A percentile compares a stretch with the other conserved stretches of the same genome.
phyloP scores from a whole-genome alignment of 2,888 invertebrate species.

The Drosophila acutilabella region DNA sequence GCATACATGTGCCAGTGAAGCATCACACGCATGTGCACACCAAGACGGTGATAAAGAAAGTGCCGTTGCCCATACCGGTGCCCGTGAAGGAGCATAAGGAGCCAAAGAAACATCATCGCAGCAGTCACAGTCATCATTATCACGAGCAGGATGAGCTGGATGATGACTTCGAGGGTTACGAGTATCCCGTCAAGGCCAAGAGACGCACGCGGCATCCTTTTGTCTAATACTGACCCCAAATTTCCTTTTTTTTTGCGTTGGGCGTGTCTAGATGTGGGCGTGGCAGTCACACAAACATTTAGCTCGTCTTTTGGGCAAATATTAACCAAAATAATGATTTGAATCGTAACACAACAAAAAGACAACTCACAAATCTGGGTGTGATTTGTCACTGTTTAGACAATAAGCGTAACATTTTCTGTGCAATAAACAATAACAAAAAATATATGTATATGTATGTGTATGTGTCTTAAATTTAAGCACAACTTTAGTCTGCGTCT shows the following conservation, averaged over 20 bases:
- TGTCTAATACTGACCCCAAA: constrained; percentile 59
- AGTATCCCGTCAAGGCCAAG: constrained; percentile 83
- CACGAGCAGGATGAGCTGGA: constrained; percentile 76
- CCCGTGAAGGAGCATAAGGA: constrained; percentile 83
- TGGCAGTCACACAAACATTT: constrained; percentile 14
- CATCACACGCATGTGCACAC: constrained; percentile 85
- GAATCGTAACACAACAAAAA: constrained; percentile 16
- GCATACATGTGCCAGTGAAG: constrained; percentile 85
- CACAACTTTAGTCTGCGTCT: constrained; percentile 43
- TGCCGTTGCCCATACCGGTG: constrained; percentile 84
- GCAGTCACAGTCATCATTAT: constrained; percentile 73
- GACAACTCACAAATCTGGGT: constrained; percentile 60
- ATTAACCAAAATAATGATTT: constrained; percentile 72
- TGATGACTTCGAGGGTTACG: constrained; percentile 84
- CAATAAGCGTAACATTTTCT: constrained; percentile 40
- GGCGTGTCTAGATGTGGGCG: constrained; percentile 40
- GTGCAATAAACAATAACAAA: constrained; percentile 64
- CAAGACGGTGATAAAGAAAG: constrained; percentile 85
- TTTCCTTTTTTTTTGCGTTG: background rate
- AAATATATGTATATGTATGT: constrained; percentile 40
- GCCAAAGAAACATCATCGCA: constrained; percentile 73
- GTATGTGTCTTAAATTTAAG: constrained; percentile 64
- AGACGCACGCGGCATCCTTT: constrained; percentile 83
- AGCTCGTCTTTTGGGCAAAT: constrained; percentile 55
- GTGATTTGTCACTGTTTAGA: constrained; percentile 76